phyloP scores from a whole-genome alignment of 2,888 invertebrate genomes.

The Meliscaeva auricollis region DNA sequence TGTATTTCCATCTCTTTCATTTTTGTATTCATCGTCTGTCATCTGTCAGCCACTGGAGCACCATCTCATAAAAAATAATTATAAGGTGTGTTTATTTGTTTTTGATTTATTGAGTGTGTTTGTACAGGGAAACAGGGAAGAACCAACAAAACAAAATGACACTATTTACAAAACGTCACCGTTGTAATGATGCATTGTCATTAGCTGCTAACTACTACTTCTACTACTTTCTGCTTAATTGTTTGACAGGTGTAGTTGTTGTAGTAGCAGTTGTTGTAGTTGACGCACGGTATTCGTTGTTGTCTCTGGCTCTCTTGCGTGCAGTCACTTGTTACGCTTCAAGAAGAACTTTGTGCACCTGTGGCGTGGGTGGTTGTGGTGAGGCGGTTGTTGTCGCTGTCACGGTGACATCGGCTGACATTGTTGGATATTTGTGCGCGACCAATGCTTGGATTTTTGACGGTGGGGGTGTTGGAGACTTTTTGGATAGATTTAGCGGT shows the following conservation, averaged over 20 bases:
- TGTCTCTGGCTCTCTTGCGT: conserved; percentile 61
- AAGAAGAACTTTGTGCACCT: conserved; percentile 87
- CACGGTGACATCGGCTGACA: conserved; percentile 83
- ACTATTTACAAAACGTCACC: conserved; percentile 68
- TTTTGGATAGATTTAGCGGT: conserved; percentile 95
- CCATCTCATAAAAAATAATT: conserved; percentile 53
- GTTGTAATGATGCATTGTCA: conserved; percentile 34
- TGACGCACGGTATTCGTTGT: conserved; percentile 67
- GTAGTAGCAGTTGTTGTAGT: conserved; percentile 15
- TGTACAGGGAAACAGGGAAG: conserved; percentile 63
- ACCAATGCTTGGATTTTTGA: conserved; percentile 82
- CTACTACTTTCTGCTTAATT: conserved; percentile 50
- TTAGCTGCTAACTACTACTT: conserved; percentile 13
- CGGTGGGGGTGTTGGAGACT: conserved; percentile 91
- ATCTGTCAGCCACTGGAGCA: conserved; percentile 67
- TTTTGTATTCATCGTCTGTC: conserved; percentile 48
- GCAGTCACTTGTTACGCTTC: conserved; percentile 85
- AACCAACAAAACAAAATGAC: conserved; percentile 73
- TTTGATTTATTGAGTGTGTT: conserved; percentile 54
- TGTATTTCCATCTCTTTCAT: conserved; percentile 65
- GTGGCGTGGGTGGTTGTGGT: conserved; percentile 76
- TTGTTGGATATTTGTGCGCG: conserved; percentile 82
- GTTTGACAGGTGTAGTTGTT: conserved; percentile 51
- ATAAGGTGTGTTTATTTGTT: conserved; percentile 34
- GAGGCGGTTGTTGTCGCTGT: conserved; percentile 80